Conservation (phyloP, 2,797 vertebrate genomes). For the Chelmon rostratus region DNA sequence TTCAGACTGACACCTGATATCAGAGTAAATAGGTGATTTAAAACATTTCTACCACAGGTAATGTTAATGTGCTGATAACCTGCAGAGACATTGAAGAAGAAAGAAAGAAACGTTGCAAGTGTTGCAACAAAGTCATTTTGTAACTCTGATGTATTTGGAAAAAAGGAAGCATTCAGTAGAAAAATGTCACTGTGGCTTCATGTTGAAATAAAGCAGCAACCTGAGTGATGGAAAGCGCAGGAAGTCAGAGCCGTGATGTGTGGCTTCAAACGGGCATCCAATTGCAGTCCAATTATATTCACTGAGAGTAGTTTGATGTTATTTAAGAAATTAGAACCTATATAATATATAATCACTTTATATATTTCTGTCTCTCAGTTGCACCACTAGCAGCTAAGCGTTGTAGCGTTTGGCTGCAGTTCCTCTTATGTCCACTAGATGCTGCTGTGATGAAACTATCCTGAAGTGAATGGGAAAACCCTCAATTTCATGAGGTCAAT, state of each 20-base stretch:
- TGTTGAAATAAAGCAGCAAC: conserved; percentile 56
- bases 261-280: background rate
- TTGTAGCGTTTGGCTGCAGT: background rate
- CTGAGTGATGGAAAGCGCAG: conserved; percentile 4
- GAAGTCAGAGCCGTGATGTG: background rate
- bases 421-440: background rate
- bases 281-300: too few species aligned
- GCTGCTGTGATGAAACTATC: background rate
- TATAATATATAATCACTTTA: too few species aligned
- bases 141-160: conserved; percentile 15
- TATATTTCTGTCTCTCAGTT: too few species aligned
- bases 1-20: background rate
- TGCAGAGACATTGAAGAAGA: background rate
- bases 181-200: conserved; percentile 42
- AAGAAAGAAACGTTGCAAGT: conserved; percentile 26
- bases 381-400: too few species aligned
- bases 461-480: background rate
- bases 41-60: background rate
- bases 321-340: too few species aligned
- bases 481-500: background rate
- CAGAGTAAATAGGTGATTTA: background rate
- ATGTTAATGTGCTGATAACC: background rate
- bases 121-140: conserved; percentile 52
- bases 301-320: too few species aligned
- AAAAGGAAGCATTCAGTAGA: conserved; percentile 50